Evolutionary conservation across 1,140 invertebrate genomes (phyloP).

Genomic region (Zaprionus ornatus): DNA sequence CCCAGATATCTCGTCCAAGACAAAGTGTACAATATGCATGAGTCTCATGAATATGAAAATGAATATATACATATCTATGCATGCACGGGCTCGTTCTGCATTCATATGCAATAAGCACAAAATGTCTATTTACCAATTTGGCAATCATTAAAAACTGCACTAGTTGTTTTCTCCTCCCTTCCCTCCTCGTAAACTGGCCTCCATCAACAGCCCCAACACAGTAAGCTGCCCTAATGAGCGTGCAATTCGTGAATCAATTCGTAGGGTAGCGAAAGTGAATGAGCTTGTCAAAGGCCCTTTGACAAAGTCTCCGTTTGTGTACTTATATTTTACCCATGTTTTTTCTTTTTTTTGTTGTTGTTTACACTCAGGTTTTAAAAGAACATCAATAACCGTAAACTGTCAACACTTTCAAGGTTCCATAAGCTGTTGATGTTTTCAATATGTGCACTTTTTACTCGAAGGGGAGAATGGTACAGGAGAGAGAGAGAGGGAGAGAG

Average conservation of each 20-base stretch:
- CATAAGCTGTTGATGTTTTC: too few relatives aligned
- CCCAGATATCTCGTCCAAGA: conserved; percentile 6
- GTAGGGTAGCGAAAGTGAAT: background rate
- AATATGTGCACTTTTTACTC: too few relatives aligned
- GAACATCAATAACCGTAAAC: background rate
- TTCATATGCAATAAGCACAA: conserved; percentile 33
- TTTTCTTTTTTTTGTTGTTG: background rate
- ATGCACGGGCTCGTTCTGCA: background rate
- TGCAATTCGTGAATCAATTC: background rate
- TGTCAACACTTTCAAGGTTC: background rate
- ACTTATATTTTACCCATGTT: background rate
- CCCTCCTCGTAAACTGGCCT: too few relatives aligned
- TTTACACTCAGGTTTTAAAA: background rate
- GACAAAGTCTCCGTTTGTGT: too few relatives aligned
- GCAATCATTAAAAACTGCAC: background rate
- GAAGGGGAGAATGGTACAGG: background rate
- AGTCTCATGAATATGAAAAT: conserved; percentile 45
- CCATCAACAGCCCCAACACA: too few relatives aligned
- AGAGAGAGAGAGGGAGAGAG: too few relatives aligned
- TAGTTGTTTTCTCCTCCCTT: too few relatives aligned
- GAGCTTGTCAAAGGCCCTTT: too few relatives aligned
- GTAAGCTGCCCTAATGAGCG: background rate
- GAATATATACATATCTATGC: conserved; percentile 8
- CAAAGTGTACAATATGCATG: conserved; percentile 13
- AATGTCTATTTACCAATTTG: conserved; percentile 37